phyloP scores from a whole-genome alignment of 1,140 invertebrate species.

The Dreissena rostriformis region DNA sequence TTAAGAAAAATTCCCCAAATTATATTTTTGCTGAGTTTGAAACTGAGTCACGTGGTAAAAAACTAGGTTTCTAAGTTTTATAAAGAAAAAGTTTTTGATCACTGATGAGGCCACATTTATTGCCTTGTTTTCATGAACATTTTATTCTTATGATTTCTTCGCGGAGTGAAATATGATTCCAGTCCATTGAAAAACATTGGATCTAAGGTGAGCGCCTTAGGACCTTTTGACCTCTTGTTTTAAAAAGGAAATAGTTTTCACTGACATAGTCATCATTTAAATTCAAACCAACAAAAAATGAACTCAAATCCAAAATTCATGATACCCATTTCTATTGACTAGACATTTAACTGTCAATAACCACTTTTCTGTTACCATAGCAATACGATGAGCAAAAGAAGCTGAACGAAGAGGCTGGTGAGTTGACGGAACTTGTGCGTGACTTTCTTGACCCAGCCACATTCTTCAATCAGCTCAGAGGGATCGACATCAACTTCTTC shows the following conservation, averaged over 20 bases:
- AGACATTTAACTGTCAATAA: too few species aligned
- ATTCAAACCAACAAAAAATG: background rate
- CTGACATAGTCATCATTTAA: background rate
- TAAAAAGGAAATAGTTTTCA: background rate
- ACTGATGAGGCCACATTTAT: too few species aligned
- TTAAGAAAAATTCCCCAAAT: too few species aligned
- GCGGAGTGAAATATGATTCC: too few species aligned
- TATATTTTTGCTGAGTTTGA: too few species aligned
- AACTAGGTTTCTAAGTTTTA: too few species aligned
- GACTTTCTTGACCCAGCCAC: conserved; percentile 78
- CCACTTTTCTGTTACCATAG: conserved; percentile 26
- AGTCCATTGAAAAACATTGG: background rate
- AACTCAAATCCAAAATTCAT: background rate
- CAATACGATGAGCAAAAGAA: conserved; percentile 63
- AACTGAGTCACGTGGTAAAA: too few species aligned
- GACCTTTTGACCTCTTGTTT: background rate
- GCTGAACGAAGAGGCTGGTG: conserved; percentile 61
- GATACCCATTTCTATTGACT: background rate
- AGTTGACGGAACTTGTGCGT: conserved; percentile 66
- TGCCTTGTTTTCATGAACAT: too few species aligned
- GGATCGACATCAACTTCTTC: conserved; percentile 81
- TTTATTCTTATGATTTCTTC: too few species aligned
- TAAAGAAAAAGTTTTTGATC: too few species aligned
- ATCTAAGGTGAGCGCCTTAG: background rate
- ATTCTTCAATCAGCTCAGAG: conserved; percentile 78